A percentile compares a stretch with the other conserved stretches of the same genome.
Evolutionary conservation across 2,888 invertebrate species (phyloP).

Genomic region (Tholera decimalis): DNA sequence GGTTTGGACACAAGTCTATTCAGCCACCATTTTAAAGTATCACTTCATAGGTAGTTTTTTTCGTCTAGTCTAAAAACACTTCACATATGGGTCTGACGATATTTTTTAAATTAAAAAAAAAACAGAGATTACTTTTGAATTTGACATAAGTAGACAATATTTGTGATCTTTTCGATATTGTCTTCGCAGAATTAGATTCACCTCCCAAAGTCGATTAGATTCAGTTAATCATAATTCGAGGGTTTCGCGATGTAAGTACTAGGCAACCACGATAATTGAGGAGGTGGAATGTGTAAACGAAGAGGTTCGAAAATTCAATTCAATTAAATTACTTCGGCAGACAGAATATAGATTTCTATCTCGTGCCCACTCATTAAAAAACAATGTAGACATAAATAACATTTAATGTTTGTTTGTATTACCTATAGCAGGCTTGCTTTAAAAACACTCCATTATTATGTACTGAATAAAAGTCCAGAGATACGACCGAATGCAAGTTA

Average conservation of each 20-base stretch:
- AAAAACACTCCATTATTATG: background rate
- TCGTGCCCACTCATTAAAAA: background rate
- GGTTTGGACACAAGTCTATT: no score
- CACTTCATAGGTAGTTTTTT: no score
- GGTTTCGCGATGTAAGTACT: background rate
- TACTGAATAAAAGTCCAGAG: slow-evolving; percentile 4
- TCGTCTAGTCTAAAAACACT: no score
- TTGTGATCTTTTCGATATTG: background rate
- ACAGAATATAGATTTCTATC: background rate
- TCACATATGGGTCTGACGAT: no score
- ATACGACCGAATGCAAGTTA: slow-evolving; percentile 12
- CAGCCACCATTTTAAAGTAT: no score
- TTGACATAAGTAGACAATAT: background rate
- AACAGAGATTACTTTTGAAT: no score
- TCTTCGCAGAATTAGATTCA: no score
- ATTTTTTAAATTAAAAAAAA: no score
- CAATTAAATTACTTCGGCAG: no score
- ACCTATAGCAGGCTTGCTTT: background rate
- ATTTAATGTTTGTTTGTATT: slow-evolving; percentile 25
- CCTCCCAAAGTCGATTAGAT: background rate
- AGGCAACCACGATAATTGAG: slow-evolving; percentile 16
- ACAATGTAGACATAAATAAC: background rate
- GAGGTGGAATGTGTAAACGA: background rate
- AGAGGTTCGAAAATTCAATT: slow-evolving; percentile 12
- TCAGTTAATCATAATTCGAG: background rate